Percentiles rank a stretch among this genome's conserved stretches.
These are phyloP conservation scores for Stenurella melanura DNA, from an alignment of 2,888 invertebrate genomes.

Conservation along the genomic window DNA sequence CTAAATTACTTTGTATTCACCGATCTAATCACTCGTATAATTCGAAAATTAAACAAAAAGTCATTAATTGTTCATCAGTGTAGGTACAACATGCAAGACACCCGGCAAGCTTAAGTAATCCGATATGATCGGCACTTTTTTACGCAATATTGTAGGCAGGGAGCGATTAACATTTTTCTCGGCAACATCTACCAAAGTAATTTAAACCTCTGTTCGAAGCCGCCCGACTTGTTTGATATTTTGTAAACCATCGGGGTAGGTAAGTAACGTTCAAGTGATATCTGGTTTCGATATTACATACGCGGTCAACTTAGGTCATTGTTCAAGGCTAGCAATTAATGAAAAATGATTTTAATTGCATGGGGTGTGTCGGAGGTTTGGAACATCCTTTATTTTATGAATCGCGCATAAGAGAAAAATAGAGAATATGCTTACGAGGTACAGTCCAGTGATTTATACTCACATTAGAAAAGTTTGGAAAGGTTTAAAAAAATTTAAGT, in stretches of 20 bases:
- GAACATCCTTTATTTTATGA: constrained; percentile 7
- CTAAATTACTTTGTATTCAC: not conserved
- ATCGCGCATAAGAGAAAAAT: not conserved
- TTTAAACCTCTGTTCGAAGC: constrained; percentile 35
- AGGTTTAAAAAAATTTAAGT: too few species aligned
- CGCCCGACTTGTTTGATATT: constrained; percentile 37
- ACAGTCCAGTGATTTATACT: not conserved
- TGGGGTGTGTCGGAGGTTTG: constrained; percentile 1
- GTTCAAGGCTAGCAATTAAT: constrained; percentile 28
- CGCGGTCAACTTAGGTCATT: constrained; percentile 28
- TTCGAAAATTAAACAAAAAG: constrained; percentile 7
- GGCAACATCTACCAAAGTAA: constrained; percentile 33
- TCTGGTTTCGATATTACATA: constrained; percentile 39
- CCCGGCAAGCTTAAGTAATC: constrained; percentile 40
- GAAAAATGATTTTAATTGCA: constrained; percentile 2
- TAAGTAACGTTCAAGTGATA: constrained; percentile 33
- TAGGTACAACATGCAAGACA: constrained; percentile 39
- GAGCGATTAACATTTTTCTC: constrained; percentile 41
- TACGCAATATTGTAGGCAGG: constrained; percentile 37
- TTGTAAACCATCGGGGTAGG: constrained; percentile 39
- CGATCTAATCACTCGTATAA: not conserved
- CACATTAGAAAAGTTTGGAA: too few species aligned
- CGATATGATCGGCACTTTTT: constrained; percentile 39
- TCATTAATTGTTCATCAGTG: constrained; percentile 33
- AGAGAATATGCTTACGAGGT: not conserved